phyloP scores from a whole-genome alignment of 2,888 invertebrate genomes.

The Exephanes ischioxanthus region DNA sequence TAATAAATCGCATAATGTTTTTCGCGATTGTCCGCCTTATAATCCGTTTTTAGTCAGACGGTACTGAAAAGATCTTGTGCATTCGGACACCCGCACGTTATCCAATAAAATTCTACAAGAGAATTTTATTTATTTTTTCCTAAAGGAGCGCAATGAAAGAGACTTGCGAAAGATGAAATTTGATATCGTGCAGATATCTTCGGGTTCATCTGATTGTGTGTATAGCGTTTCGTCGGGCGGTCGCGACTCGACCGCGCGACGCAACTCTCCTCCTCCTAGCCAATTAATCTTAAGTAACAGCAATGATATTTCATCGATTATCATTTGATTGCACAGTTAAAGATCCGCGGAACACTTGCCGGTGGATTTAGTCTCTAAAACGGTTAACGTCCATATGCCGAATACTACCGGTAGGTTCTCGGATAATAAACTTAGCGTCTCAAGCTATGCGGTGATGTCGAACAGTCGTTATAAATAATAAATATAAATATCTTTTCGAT shows the following conservation, averaged over 20 bases:
- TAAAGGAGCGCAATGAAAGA: too few species aligned
- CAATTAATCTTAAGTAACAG: constrained; percentile 22
- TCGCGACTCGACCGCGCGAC: too few species aligned
- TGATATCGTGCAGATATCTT: too few species aligned
- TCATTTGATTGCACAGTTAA: constrained; percentile 42
- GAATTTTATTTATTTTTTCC: too few species aligned
- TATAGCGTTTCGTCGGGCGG: background rate
- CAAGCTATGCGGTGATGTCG: constrained; percentile 44
- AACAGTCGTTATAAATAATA: constrained; percentile 34
- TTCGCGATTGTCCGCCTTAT: too few species aligned
- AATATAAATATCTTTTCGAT: constrained; percentile 23
- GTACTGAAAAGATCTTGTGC: too few species aligned
- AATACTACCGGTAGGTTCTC: constrained; percentile 28
- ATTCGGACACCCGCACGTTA: too few species aligned
- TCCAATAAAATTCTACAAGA: too few species aligned
- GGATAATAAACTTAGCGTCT: constrained; percentile 12
- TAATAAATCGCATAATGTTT: too few species aligned
- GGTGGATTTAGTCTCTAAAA: constrained; percentile 35
- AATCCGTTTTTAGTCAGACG: too few species aligned
- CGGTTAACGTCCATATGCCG: background rate
- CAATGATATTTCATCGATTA: constrained; percentile 18
- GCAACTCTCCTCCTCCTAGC: background rate
- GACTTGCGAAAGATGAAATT: too few species aligned
- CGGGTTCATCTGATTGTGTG: too few species aligned
- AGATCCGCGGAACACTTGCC: constrained; percentile 50